phyloP scores from a whole-genome alignment of 2,797 vertebrate species.

The Melanotaenia pygmaea region DNA sequence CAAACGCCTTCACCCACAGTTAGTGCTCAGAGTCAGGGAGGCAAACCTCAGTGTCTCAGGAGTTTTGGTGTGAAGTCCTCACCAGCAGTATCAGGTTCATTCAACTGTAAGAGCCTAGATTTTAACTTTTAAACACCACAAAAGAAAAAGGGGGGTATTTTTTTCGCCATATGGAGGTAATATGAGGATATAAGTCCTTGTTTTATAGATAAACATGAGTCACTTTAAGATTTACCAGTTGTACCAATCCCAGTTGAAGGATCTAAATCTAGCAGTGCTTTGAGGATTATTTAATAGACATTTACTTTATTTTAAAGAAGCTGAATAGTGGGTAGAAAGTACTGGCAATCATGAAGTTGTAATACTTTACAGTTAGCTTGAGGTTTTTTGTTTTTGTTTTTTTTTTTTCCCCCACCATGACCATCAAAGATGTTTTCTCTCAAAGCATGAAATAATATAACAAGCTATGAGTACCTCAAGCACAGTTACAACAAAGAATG shows the following conservation, averaged over 20 bases:
- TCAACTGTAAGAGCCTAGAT: neutral
- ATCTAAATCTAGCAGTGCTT: neutral
- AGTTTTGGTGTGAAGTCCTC: conserved; percentile 18
- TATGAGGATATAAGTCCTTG: conserved; percentile 6
- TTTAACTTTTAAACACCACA: neutral
- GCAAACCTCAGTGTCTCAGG: conserved; percentile 35
- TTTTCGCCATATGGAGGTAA: neutral
- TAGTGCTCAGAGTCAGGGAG: conserved; percentile 41
- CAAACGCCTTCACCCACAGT: conserved; percentile 25
- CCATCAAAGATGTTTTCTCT: conserved; percentile 63
- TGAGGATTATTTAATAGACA: conserved; percentile 2
- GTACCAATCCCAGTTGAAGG: conserved; percentile 3
- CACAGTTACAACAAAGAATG: conserved; percentile 56
- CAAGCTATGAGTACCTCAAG: conserved; percentile 55
- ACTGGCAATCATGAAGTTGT: conserved; percentile 17
- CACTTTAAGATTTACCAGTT: neutral
- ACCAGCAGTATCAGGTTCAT: conserved; percentile 26
- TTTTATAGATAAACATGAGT: conserved; percentile 2
- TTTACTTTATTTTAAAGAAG: conserved; percentile 20
- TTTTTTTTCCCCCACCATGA: conserved; percentile 36
- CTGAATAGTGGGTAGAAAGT: neutral
- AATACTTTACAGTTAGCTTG: conserved; percentile 37
- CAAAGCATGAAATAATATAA: conserved; percentile 39
- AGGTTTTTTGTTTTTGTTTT: neutral
- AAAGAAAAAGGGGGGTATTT: neutral